Evolutionary conservation across 2,797 vertebrate species (phyloP).

Genomic region (Loris lydekkerianus): DNA sequence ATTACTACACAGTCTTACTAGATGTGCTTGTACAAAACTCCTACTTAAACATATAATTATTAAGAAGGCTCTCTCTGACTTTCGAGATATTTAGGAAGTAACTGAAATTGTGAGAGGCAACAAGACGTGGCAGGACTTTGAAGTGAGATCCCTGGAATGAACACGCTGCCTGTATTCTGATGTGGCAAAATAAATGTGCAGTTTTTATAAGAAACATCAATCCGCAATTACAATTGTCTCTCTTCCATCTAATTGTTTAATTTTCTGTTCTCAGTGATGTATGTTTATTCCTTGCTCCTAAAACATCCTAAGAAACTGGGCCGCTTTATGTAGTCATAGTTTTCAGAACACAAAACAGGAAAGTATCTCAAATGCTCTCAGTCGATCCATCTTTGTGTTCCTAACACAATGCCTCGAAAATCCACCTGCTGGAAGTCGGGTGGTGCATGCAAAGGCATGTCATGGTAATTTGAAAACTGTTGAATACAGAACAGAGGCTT

Average conservation of each 20-base stretch:
- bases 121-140: background rate
- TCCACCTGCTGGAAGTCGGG: slow-evolving; percentile 95
- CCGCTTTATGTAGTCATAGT: slow-evolving; percentile 78
- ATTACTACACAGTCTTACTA: background rate
- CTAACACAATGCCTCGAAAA: slow-evolving; percentile 88
- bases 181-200: background rate
- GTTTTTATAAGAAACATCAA: slow-evolving; percentile 49
- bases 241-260: slow-evolving; percentile 45
- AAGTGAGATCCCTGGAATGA: slow-evolving; percentile 10
- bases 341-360: slow-evolving; percentile 88
- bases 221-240: slow-evolving; percentile 4
- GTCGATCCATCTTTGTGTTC: slow-evolving; percentile 89
- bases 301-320: slow-evolving; percentile 84
- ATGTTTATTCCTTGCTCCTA: slow-evolving; percentile 51
- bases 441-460: slow-evolving; percentile 93
- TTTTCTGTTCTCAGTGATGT: slow-evolving; percentile 60
- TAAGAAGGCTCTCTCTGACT: background rate
- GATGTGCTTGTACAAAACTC: background rate
- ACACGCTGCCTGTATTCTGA: slow-evolving; percentile 19
- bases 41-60: background rate
- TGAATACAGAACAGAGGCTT: slow-evolving; percentile 90
- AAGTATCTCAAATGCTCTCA: slow-evolving; percentile 86
- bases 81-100: slow-evolving; percentile 34
- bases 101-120: slow-evolving; percentile 46
- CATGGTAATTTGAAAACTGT: slow-evolving; percentile 91